Evolutionary conservation across 2,888 invertebrate species (phyloP), one percentile per base, ranked within the genome.

Genomic region (Scelioninae gen. 1): DNA sequence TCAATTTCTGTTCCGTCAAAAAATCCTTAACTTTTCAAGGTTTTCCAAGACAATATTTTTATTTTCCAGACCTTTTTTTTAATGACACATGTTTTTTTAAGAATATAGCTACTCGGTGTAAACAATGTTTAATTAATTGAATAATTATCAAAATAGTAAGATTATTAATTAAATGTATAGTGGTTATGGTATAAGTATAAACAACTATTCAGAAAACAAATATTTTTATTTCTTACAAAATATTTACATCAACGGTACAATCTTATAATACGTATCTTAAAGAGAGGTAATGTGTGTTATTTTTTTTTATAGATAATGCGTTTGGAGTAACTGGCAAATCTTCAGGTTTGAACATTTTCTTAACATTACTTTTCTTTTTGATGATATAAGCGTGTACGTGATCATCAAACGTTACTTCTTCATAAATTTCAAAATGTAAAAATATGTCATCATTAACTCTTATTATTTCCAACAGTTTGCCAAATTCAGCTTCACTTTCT

Each of bases 401-500:
- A 8, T 60, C 60, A 29, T 60, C 60, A 29, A 60, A 60, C 10
- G 13, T 60, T 13, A 60, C 13, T 43, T 60, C 60, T 5, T 60
- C 43, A 43, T 60, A 60, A 11, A 60, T 60, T 29, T 43, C 13
- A 40, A 60, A 60, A 60, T 60, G 23, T 8, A 60, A n/a, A 43
- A n/a, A 60, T 8, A 60, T 13, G 13, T 60, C 60, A 43, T 13
- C 23, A 13, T 60, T 43, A 2, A 60, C 13, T 43, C 23, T 60
- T 0, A 63, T 47, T n/a, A 63, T 49, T 49, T 63, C 63, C 23
- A 63, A 13, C 5, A 63, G 8, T 51, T 65, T 32, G 7, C 65
- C 65, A 51, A 65, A 65, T 51, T 65, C 63, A 63, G 13, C 23
- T 47, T 63, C 63, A n/a, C 47, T 63, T 29, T 63, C 47, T 13